Conservation (phyloP, 2,888 invertebrate species). For the Phania funesta region DNA sequence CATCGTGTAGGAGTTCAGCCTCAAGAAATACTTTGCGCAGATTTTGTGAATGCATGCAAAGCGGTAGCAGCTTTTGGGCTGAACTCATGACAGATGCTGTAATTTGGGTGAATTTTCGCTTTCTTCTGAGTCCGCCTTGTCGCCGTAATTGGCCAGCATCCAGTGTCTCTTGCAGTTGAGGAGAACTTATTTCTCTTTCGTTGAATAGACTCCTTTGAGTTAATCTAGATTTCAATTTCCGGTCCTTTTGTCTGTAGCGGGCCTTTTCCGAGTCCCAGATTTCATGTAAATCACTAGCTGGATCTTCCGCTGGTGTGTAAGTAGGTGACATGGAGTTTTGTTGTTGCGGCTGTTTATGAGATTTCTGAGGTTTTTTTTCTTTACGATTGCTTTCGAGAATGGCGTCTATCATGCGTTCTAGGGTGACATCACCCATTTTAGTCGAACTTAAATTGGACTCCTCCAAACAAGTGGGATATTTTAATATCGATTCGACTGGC, state of each 20-base stretch:
- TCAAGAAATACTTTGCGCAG: constrained; percentile 9
- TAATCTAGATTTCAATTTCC: constrained; percentile 38
- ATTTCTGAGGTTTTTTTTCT: constrained; percentile 70
- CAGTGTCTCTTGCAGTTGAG: constrained; percentile 57
- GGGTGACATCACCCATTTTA: constrained; percentile 78
- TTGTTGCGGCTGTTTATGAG: constrained; percentile 62
- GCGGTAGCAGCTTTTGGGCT: constrained; percentile 73
- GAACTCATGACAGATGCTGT: constrained; percentile 74
- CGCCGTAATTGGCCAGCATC: constrained; percentile 71
- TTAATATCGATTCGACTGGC: background rate
- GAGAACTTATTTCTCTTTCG: constrained; percentile 77
- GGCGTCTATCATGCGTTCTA: constrained; percentile 80
- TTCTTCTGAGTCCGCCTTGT: constrained; percentile 77
- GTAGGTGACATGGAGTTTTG: constrained; percentile 74
- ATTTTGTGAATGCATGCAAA: constrained; percentile 27
- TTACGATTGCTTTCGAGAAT: constrained; percentile 80
- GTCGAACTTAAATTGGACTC: constrained; percentile 74
- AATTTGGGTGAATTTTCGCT: constrained; percentile 73
- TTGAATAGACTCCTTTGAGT: constrained; percentile 62
- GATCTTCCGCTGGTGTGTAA: constrained; percentile 79
- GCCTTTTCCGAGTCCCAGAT: constrained; percentile 76
- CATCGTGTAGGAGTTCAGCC: constrained; percentile 26
- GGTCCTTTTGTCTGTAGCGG: constrained; percentile 66
- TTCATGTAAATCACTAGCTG: constrained; percentile 79
- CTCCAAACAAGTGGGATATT: constrained; percentile 53